Conservation (phyloP, 2,888 invertebrate genomes). For the Phortica okadai region DNA sequence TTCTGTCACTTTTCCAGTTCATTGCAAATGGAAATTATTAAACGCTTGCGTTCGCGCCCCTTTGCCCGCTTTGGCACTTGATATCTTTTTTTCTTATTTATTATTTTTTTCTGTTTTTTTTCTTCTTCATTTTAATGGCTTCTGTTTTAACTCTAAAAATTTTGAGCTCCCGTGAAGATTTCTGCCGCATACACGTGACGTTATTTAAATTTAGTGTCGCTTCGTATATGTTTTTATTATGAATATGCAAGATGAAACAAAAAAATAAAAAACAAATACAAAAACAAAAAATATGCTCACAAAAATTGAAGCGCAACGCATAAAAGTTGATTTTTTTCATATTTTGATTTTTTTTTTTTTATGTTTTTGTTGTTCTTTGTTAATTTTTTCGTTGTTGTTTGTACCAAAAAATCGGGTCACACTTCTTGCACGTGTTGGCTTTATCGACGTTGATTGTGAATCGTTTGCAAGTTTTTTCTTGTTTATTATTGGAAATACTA, state of each 20-base stretch:
- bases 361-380: constrained; percentile 16
- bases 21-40: constrained; percentile 49
- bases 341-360: constrained; percentile 8
- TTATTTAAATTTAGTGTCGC: constrained; percentile 35
- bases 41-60: neutral
- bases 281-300: neutral
- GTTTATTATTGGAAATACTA: constrained; percentile 43
- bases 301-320: constrained; percentile 4
- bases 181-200: constrained; percentile 45
- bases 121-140: constrained; percentile 18
- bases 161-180: constrained; percentile 38
- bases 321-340: neutral
- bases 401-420: constrained; percentile 57
- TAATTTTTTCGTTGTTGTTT: constrained; percentile 35
- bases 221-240: constrained; percentile 25
- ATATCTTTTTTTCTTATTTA: constrained; percentile 32
- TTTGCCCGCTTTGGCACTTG: constrained; percentile 8
- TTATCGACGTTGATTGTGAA: constrained; percentile 31
- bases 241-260: neutral
- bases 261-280: neutral
- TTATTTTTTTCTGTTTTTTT: constrained; percentile 39
- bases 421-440: constrained; percentile 60
- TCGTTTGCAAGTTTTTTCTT: constrained; percentile 31
- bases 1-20: constrained; percentile 39
- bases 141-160: constrained; percentile 13